Base-by-base conservation (phyloP, 2,797 vertebrate species). In the Denticeps clupeoides region DNA sequence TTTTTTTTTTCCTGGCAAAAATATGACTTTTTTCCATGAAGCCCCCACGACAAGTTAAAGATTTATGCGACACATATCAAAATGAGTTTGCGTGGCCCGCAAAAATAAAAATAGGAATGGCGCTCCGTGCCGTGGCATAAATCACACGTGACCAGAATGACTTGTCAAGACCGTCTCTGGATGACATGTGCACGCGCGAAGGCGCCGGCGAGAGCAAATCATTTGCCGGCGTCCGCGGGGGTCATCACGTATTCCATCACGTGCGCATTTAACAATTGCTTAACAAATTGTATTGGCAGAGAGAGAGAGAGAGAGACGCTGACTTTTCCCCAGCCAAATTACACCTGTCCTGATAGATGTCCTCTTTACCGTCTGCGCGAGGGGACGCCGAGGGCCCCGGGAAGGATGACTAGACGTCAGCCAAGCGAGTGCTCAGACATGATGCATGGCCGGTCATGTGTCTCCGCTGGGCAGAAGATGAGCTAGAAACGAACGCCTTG, bases 281-380 rank as follows among this genome's bases (percentile, higher is more conserved):
- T 73, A 69, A 72, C 71, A 70, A 68, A 71, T 65, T 67, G 64
- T 62, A 64, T 68, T 60, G 65, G 62, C 55, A 63, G 51, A 61
- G 67, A 55, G 58, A 67, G 47, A 46, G 64, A 60, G 69, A 68
- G 63, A 18, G 62, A 64, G 56, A 56, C 60, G 69, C 24, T n/a
- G n/a, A n/a, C n/a, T n/a, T n/a, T n/a, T n/a, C n/a, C n/a, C n/a
- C n/a, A n/a, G n/a, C n/a, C 60, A 68, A 69, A 71, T 66, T 68
- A 58, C 68, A 71, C 67, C 57, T 13, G 1, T 67, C 4, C 40
- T 64, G 65, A 77, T 31, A 27, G 69, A 77, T 68, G 64, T 59
- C 56, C 58, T 55, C 57, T 68, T 53, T 63, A 64, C 55, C 45
- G 64, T 1, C 42, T 56, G 71, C 66, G 63, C 4, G 32, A 35